Conservation (phyloP, 1,140 invertebrate genomes). For the Euura saliciscinereae region DNA sequence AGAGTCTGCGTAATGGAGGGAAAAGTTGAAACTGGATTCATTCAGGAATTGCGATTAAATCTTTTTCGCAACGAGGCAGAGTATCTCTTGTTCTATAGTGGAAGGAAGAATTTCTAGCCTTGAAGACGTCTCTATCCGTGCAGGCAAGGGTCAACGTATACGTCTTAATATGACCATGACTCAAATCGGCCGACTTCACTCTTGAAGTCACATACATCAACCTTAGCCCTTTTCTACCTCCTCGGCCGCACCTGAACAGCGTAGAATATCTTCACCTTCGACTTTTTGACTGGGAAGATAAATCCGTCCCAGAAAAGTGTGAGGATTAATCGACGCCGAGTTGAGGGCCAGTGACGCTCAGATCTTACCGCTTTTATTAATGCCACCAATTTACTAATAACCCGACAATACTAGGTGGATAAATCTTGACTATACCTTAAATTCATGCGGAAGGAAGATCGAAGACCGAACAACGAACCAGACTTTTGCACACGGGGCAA, state of each 20-base stretch:
- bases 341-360: not conserved
- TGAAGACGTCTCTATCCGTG: conserved; percentile 3
- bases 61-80: too few relatives aligned
- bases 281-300: not conserved
- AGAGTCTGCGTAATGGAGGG: too few relatives aligned
- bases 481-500: too few relatives aligned
- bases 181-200: not conserved
- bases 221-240: not conserved
- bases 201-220: conserved; percentile 7
- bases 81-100: too few relatives aligned
- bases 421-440: not conserved
- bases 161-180: not conserved
- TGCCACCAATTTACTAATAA: conserved; percentile 7
- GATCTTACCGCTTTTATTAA: conserved; percentile 7
- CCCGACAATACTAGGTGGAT: not conserved
- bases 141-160: not conserved
- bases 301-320: not conserved
- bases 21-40: too few relatives aligned
- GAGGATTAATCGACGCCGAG: not conserved
- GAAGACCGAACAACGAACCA: too few relatives aligned
- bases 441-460: not conserved
- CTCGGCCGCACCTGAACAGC: too few relatives aligned
- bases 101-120: not conserved
- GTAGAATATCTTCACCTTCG: too few relatives aligned
- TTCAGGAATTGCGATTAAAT: too few relatives aligned